Evolutionary conservation across 2,113 vertebrate species (phyloP).

Genomic region (Eidolon helvum): DNA sequence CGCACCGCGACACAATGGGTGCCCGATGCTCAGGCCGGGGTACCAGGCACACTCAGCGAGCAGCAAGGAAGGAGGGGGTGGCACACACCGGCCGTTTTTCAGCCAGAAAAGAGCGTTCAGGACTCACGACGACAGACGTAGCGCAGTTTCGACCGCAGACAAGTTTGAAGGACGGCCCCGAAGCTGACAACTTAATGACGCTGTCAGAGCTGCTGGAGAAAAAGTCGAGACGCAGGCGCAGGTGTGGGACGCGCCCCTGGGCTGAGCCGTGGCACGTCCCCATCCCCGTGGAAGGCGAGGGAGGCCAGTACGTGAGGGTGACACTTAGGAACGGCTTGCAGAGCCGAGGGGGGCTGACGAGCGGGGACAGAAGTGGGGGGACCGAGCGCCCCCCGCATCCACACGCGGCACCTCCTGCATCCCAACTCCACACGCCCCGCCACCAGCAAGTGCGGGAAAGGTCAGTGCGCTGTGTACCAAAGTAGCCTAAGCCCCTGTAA

Average conservation of each 20-base stretch:
- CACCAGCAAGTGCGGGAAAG: background rate
- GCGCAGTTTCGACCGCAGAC: background rate
- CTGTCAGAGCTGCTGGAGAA: background rate
- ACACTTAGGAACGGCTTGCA: background rate
- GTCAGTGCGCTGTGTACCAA: background rate
- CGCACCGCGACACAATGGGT: background rate
- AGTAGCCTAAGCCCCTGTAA: background rate
- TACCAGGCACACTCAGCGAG: background rate
- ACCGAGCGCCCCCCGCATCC: too few relatives aligned
- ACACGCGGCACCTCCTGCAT: too few relatives aligned
- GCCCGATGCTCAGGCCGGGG: background rate
- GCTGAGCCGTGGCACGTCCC: background rate
- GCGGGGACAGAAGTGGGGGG: background rate
- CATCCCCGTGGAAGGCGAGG: background rate
- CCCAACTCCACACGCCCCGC: background rate
- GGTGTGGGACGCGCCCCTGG: background rate
- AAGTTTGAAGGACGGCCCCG: background rate
- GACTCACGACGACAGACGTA: background rate
- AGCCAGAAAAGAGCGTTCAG: background rate
- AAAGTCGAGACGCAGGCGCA: background rate
- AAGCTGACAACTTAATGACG: background rate
- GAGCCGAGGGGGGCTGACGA: background rate
- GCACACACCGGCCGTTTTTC: background rate
- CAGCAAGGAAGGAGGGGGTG: background rate
- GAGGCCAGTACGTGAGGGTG: background rate